phyloP scores from a whole-genome alignment of 2,113 vertebrate genomes.

The Corapipo altera region DNA sequence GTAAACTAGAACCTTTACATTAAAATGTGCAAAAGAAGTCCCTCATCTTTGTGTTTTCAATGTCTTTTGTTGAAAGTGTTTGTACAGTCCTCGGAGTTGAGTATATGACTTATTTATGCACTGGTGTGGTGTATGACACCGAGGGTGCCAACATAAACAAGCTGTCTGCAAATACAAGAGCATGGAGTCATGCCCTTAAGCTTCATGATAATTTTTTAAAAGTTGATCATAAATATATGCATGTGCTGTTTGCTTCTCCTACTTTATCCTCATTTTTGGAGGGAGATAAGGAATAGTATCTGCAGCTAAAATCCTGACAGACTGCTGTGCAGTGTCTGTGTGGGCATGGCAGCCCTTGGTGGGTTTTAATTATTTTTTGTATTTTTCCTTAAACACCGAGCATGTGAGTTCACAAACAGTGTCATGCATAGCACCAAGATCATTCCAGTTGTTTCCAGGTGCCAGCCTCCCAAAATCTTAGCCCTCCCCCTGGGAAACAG shows the following conservation, averaged over 20 bases:
- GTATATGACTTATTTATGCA: not conserved
- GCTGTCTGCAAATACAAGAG: not conserved
- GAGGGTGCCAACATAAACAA: not conserved
- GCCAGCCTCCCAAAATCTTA: fast-evolving
- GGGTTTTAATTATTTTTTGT: not conserved
- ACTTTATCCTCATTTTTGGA: not conserved
- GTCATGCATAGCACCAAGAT: not conserved
- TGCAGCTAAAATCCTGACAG: not conserved
- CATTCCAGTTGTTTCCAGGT: not conserved
- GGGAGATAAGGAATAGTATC: not conserved
- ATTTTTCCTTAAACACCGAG: not conserved
- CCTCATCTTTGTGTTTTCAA: not conserved
- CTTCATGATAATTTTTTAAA: not conserved
- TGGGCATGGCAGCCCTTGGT: fast-evolving
- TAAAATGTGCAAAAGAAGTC: not conserved
- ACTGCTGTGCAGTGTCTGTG: not conserved
- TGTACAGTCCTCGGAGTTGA: not conserved
- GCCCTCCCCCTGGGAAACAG: not conserved
- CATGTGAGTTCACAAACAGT: not conserved
- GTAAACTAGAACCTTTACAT: not conserved
- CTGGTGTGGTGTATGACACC: not conserved
- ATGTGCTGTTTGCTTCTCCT: not conserved
- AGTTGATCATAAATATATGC: not conserved
- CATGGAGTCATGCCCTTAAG: not conserved
- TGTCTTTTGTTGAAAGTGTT: not conserved